Conservation (phyloP, 2,113 vertebrate genomes). For the Tringa solitaria region DNA sequence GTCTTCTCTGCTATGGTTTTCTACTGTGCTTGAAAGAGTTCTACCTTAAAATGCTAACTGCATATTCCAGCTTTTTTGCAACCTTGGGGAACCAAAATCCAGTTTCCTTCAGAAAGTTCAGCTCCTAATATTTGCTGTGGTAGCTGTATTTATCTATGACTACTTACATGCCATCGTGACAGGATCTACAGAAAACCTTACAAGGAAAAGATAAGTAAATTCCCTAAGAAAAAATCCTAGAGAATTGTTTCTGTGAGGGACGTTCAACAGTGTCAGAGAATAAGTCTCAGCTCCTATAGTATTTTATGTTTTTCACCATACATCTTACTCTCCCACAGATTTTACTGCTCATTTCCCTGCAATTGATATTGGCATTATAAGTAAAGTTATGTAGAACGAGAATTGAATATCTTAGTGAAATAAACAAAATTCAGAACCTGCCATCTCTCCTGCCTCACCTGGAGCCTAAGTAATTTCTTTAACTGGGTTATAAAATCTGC, state of each 20-base stretch:
- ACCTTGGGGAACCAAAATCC: not conserved
- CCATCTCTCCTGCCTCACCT: not conserved
- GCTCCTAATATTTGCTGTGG: not conserved
- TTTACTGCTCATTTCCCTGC: not conserved
- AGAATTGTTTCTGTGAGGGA: not conserved
- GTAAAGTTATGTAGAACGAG: not conserved
- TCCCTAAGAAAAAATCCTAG: not conserved
- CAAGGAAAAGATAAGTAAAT: not conserved
- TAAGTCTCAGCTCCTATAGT: not conserved
- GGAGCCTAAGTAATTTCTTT: not conserved
- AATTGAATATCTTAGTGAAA: not conserved
- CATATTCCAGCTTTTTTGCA: not conserved
- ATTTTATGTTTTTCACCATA: not conserved
- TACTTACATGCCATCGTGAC: rapidly evolving
- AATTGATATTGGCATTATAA: not conserved
- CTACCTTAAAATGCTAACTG: not conserved
- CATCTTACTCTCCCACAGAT: not conserved
- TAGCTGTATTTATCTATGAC: not conserved
- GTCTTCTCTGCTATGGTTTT: not conserved
- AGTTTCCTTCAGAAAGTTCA: not conserved
- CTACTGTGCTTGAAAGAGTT: not conserved
- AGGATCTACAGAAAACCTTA: not conserved
- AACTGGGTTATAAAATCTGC: not conserved
- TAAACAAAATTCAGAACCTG: not conserved
- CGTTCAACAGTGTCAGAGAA: not conserved